These are phyloP conservation scores for Streptopelia turtur DNA, from an alignment of 2,797 vertebrate species.

Conservation along the genomic window DNA sequence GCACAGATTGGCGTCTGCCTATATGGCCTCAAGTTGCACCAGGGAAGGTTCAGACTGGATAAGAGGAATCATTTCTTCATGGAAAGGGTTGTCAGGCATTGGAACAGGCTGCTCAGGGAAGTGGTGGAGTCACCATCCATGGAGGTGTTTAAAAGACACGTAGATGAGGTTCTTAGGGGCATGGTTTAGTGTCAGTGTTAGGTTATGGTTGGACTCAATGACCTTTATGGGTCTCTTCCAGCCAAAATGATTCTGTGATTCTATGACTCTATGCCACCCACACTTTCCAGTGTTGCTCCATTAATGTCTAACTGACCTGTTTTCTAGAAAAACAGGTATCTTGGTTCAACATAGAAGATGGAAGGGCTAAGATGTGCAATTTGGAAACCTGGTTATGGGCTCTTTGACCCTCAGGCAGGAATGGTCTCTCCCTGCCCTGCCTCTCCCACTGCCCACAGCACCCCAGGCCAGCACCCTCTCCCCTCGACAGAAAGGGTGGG, in stretches of 20 bases:
- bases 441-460: rapidly evolving
- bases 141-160: too few relatives aligned
- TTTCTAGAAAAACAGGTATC: not conserved
- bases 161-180: too few relatives aligned
- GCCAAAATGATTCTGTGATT: too few relatives aligned
- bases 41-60: too few relatives aligned
- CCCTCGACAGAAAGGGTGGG: not conserved
- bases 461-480: not conserved
- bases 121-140: too few relatives aligned
- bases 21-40: too few relatives aligned
- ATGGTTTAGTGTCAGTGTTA: too few relatives aligned
- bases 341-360: not conserved
- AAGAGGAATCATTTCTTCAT: too few relatives aligned
- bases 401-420: not conserved
- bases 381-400: not conserved
- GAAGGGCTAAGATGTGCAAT: not conserved
- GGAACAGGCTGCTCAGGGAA: too few relatives aligned
- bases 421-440: not conserved
- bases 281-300: not conserved
- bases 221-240: too few relatives aligned
- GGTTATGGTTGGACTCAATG: too few relatives aligned
- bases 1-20: rapidly evolving
- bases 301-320: not conserved
- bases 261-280: not conserved
- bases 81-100: too few relatives aligned